Percentiles rank a stretch among this genome's conserved stretches.
Conservation (phyloP, 92 coral and sea anemone genomes). For the Umimayanthus kanabou region DNA sequence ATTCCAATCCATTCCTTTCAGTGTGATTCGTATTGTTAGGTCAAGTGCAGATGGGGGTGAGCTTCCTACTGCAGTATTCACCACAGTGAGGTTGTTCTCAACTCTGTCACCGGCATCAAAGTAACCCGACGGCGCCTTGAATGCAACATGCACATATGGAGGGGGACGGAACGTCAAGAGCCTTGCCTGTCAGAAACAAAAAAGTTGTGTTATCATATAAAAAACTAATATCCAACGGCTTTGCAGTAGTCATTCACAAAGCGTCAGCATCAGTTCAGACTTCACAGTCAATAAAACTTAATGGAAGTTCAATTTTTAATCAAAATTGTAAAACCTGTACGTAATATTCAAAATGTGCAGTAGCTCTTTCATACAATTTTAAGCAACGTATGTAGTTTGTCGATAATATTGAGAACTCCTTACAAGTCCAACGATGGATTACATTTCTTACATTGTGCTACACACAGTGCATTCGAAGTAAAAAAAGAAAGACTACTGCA, state of each 20-base stretch:
- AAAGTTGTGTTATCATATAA: not conserved
- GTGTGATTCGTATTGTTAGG: conserved; percentile 51
- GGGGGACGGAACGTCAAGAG: conserved; percentile 80
- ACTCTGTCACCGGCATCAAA: conserved; percentile 89
- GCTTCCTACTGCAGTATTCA: conserved; percentile 53
- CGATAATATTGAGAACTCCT: not conserved
- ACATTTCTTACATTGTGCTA: not conserved
- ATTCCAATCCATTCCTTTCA: conserved; percentile 50
- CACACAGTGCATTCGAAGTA: no score
- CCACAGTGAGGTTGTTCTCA: conserved; percentile 57
- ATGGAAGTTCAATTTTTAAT: not conserved
- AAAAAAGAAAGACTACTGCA: no score
- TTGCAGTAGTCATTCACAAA: not conserved
- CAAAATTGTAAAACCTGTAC: not conserved
- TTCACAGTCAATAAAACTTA: not conserved
- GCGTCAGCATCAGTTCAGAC: not conserved
- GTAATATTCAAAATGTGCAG: no score
- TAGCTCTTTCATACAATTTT: no score
- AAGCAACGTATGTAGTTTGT: not conserved
- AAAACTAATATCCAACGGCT: not conserved
- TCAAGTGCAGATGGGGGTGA: conserved; percentile 61
- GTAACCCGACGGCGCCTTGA: conserved; percentile 47
- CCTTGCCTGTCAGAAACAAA: conserved; percentile 58
- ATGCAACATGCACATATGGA: conserved; percentile 61
- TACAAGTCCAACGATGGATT: not conserved